A percentile compares a stretch with the other conserved stretches of the same genome.
These are phyloP conservation scores for Borostomias antarcticus DNA, from an alignment of 2,797 vertebrate species.

Conservation along the genomic window DNA sequence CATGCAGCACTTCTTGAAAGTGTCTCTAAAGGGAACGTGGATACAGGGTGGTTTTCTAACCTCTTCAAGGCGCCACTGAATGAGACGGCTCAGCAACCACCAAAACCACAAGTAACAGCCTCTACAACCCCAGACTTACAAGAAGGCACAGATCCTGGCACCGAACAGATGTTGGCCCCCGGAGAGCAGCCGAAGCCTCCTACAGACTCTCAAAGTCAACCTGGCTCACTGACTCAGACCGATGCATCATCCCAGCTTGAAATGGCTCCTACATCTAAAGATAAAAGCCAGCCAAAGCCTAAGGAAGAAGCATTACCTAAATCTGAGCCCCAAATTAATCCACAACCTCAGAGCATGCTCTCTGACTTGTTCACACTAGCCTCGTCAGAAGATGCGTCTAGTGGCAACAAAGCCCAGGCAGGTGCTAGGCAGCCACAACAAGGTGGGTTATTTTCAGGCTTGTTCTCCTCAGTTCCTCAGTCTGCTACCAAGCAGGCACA, in stretches of 20 bases:
- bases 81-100: slow-evolving; percentile 59
- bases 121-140: slow-evolving; percentile 52
- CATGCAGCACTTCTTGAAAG: slow-evolving; percentile 69
- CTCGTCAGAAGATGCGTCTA: slow-evolving; percentile 50
- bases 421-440: slow-evolving; percentile 64
- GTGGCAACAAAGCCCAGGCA: slow-evolving; percentile 52
- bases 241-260: slow-evolving; percentile 31
- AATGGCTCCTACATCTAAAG: slow-evolving; percentile 31
- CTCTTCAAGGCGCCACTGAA: slow-evolving; percentile 72
- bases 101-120: slow-evolving; percentile 33
- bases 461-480: slow-evolving; percentile 67
- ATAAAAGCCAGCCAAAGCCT: slow-evolving; percentile 27
- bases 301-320: slow-evolving; percentile 22
- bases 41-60: slow-evolving; percentile 84
- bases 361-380: slow-evolving; percentile 65
- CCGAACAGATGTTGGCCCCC: slow-evolving; percentile 26
- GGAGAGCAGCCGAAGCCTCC: slow-evolving; percentile 33
- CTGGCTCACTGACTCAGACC: slow-evolving; percentile 25
- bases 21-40: slow-evolving; percentile 73
- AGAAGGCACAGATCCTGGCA: slow-evolving; percentile 8
- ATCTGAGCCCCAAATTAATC: slow-evolving; percentile 44
- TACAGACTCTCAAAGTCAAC: too few relatives aligned
- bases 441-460: slow-evolving; percentile 67
- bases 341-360: slow-evolving; percentile 61
- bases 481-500: slow-evolving; percentile 51